Evolutionary conservation across 2,888 invertebrate genomes (phyloP).

Genomic region (Apamea epomidion): DNA sequence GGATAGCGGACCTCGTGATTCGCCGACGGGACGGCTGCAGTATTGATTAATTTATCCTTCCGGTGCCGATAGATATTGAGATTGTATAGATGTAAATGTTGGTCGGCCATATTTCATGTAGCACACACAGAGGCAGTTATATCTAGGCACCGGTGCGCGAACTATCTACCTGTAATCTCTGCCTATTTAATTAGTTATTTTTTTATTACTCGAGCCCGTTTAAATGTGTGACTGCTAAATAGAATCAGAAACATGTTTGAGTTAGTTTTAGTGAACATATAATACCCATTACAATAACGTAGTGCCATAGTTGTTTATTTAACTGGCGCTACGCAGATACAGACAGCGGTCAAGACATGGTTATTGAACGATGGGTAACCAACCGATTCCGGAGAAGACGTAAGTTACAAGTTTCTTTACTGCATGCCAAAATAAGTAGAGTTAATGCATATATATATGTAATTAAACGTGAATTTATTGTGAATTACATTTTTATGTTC

Average conservation of each 20-base stretch:
- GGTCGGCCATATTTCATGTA: slow-evolving; percentile 7
- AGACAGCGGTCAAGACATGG: neutral
- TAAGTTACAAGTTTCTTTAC: slow-evolving; percentile 20
- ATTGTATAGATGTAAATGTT: neutral
- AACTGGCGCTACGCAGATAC: neutral
- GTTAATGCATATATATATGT: neutral
- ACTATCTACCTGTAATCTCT: slow-evolving; percentile 6
- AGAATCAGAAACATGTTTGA: neutral
- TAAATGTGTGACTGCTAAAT: neutral
- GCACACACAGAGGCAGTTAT: slow-evolving; percentile 28
- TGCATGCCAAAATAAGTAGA: neutral
- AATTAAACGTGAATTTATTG: neutral
- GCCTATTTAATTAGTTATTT: neutral
- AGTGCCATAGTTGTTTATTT: neutral
- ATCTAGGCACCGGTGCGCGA: neutral
- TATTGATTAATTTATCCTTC: slow-evolving; percentile 34
- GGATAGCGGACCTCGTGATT: slow-evolving; percentile 8
- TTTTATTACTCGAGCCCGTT: neutral
- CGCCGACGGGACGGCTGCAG: slow-evolving; percentile 17
- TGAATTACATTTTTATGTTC: neutral
- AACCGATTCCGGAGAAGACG: neutral
- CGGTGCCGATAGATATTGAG: slow-evolving; percentile 7
- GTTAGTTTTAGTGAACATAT: neutral
- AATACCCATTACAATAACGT: neutral
- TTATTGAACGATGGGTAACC: neutral